Evolutionary conservation across 2,888 invertebrate species (phyloP), one percentile per base, ranked within the genome.

Genomic region (Macrosoma leucophasiata): DNA sequence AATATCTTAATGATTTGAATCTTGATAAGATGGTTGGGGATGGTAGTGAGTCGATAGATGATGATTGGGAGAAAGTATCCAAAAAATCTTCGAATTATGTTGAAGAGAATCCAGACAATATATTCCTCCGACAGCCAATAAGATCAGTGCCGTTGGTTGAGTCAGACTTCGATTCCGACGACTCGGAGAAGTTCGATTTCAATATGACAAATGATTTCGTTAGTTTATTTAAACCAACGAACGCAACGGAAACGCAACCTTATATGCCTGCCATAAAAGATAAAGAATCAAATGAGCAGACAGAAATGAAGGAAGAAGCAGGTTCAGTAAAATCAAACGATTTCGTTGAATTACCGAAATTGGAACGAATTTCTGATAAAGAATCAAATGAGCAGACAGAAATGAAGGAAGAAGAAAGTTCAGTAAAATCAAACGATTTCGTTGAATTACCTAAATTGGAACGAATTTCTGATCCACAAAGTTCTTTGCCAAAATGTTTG

Each of bases 121-220:
- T 52, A 13, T 49, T 61, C 14, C 20, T 41, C 9, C 48, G 53
- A 37, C 38, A 55, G 28, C 66, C 64, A 2, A 41, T 69, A 13
- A 58, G 71, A 38, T 74, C 76, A 2, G 46, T 70, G 1, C 66
- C 73, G 1, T 46, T 77, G 22, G 61, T 72, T 0, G 54, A 41
- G 23, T 60, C 62, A 4, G 72, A 74, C 13, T 55, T 60, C 5
- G 49, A 44, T 6, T 46, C 50, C 1, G 62, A 46, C 19, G 52
- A 45, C 25, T 44, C 39, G 4, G 59, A 68, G 13, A 55, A 51
- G 33, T 77, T 73, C 70, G 58, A 68, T 17, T 42, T 67, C 2
- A 52, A 60, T 24, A 51, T 63, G 18, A 34, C 47, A 5, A 46
- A 55, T 9, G 58, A 62, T n/a, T 46, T 57, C 22, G 37, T 57